These are phyloP conservation scores for Microtus oregoni DNA, from an alignment of 2,113 vertebrate genomes.

Conservation along the genomic window DNA sequence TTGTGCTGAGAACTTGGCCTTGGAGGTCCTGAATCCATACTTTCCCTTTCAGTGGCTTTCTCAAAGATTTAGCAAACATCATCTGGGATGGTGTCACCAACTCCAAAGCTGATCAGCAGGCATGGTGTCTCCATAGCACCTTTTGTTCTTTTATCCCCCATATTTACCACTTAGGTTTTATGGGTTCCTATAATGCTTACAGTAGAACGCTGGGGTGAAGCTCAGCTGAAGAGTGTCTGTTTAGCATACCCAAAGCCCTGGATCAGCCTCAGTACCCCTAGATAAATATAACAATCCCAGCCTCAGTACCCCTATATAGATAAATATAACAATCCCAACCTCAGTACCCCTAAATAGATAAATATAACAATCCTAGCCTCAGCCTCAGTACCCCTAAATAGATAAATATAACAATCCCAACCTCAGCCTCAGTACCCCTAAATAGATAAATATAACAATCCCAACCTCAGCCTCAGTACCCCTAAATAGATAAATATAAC, in stretches of 20 bases:
- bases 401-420: no score
- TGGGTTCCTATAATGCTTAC: neutral
- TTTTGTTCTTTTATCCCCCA: neutral
- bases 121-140: neutral
- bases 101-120: neutral
- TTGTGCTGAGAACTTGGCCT: neutral
- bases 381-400: no score
- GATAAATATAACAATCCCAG: no score
- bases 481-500: neutral
- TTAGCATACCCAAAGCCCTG: neutral
- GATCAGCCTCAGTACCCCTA: no score
- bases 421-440: no score
- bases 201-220: neutral
- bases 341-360: neutral
- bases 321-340: neutral
- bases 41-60: neutral
- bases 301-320: no score
- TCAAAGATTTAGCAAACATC: neutral
- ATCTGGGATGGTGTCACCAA: neutral
- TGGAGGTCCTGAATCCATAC: neutral
- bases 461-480: neutral
- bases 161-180: neutral
- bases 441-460: neutral
- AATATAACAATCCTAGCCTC: neutral
- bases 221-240: neutral